Base-by-base conservation (phyloP, 2,888 invertebrate species). In the Microplitis manilae region DNA sequence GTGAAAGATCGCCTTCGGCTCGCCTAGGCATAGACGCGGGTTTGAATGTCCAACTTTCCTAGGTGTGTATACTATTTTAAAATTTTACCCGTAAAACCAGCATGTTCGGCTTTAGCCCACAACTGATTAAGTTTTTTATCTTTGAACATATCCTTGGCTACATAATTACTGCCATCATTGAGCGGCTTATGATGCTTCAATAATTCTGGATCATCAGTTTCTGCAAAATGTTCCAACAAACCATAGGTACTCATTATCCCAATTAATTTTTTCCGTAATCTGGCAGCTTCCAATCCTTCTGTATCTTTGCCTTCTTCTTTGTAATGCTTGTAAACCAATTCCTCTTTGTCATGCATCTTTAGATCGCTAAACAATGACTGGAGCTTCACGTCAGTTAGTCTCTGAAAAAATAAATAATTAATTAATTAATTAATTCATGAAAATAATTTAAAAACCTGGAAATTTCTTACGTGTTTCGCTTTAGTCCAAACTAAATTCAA, bases 281-380 rank as follows among this genome's bases (percentile, higher is more conserved):
- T 94, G 0, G 96, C 95, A 88, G 96, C 97, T 86, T 94, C 94
- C 6, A 96, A 86, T 0, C 97, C 97, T 85, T 96, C 96, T 83
- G 96, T 95, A 88, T 98, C 98, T 80, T 94, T 93, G 30, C 96
- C 96, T 83, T 97, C 96, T 67, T 94, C 92, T 86, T 94, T 95
- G 2, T 95, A 89, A 86, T 95, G 94, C 89, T 98, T 98, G 89
- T 94, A 93, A 0, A 94, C 93, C 59, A 97, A 91, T 91, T 98
- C 97, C 89, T 97, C 96, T 91, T 97, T 97, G 86, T 98, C 98
- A 80, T 98, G 98, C 65, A 97, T 93, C 91, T 96, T 96, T 6
- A 98, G 90, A 86, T 98, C 98, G 87, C 95, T 95, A 87, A 95
- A 96, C 20, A 98, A 88, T 0, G 96, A 96, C 85, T 96, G 95